Evolutionary conservation across 30 jellyfish, hydroid and myxozoan species (phyloP).

Genomic region (Mastigias papua): DNA sequence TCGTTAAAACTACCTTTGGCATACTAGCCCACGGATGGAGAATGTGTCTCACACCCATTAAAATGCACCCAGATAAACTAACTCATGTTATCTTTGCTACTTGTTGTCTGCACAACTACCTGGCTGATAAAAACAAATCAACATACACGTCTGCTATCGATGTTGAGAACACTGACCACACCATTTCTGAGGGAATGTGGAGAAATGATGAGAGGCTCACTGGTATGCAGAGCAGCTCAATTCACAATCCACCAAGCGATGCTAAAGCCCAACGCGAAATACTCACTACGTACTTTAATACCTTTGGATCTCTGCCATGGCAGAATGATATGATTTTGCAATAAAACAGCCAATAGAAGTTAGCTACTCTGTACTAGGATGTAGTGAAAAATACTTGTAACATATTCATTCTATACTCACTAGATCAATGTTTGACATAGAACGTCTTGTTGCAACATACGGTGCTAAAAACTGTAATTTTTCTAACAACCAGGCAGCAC

Average conservation of each 20-base stretch:
- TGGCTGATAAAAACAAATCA: conserved; percentile 4
- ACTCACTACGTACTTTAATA: not conserved
- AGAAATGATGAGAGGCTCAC: not conserved
- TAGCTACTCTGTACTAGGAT: not conserved
- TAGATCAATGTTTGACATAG: conserved; percentile 18
- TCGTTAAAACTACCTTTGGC: not conserved
- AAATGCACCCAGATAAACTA: not conserved
- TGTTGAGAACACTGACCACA: not conserved
- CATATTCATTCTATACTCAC: not conserved
- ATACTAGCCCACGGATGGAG: conserved; percentile 20
- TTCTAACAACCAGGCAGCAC: conserved; percentile 17
- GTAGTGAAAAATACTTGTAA: not conserved
- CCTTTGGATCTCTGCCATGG: not conserved
- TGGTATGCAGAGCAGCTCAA: conserved; percentile 6
- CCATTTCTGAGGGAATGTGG: not conserved
- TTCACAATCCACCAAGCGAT: conserved; percentile 4
- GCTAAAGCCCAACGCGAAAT: conserved; percentile 5
- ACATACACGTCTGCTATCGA: not conserved
- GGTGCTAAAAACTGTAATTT: conserved; percentile 6
- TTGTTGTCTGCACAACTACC: conserved; percentile 19
- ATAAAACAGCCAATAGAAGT: not conserved
- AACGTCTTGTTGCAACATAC: conserved; percentile 15
- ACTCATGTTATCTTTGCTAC: not conserved
- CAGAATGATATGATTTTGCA: not conserved
- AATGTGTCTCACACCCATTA: not conserved